Percentiles rank a stretch among this genome's conserved stretches.
Conservation (phyloP, 92 coral and sea anemone species). For the Umimayanthus chanpuru region DNA sequence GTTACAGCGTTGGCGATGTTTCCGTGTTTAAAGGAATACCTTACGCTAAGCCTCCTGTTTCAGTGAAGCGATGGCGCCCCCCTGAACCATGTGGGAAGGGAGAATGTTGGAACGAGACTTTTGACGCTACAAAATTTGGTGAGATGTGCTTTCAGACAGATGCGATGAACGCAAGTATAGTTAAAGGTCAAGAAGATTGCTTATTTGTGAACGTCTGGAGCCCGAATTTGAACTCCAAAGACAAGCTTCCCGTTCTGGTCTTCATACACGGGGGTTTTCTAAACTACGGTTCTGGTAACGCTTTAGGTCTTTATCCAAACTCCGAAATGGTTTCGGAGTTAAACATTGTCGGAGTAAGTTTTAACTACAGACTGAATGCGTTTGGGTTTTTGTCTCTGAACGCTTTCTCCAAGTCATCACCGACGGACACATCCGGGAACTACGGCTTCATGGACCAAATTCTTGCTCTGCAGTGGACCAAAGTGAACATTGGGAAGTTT, state of each 20-base stretch:
- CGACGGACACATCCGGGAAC: constrained; percentile 64
- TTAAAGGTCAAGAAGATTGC: constrained; percentile 69
- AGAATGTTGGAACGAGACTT: constrained; percentile 74
- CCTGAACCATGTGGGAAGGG: constrained; percentile 56
- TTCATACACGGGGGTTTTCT: constrained; percentile 70
- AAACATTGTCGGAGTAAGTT: constrained; percentile 64
- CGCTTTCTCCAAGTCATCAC: constrained; percentile 47
- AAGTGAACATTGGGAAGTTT: constrained; percentile 64
- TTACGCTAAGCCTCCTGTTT: constrained; percentile 56
- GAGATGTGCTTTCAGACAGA: constrained; percentile 66
- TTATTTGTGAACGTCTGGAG: constrained; percentile 74
- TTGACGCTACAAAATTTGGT: constrained; percentile 63
- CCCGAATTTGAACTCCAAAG: constrained; percentile 40
- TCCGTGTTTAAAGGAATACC: constrained; percentile 76
- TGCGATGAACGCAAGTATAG: constrained; percentile 17
- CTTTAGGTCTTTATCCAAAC: constrained; percentile 60
- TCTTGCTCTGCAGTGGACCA: constrained; percentile 65
- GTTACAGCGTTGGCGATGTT: constrained; percentile 45
- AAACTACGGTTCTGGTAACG: constrained; percentile 62
- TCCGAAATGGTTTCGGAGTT: constrained; percentile 62
- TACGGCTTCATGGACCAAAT: constrained; percentile 88
- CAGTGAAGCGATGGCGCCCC: constrained; percentile 58
- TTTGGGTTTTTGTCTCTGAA: constrained; percentile 74
- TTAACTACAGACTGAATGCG: constrained; percentile 74
- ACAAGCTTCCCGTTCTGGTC: constrained; percentile 63